phyloP scores from a whole-genome alignment of 2,797 vertebrate species.

The Esox lucius region DNA sequence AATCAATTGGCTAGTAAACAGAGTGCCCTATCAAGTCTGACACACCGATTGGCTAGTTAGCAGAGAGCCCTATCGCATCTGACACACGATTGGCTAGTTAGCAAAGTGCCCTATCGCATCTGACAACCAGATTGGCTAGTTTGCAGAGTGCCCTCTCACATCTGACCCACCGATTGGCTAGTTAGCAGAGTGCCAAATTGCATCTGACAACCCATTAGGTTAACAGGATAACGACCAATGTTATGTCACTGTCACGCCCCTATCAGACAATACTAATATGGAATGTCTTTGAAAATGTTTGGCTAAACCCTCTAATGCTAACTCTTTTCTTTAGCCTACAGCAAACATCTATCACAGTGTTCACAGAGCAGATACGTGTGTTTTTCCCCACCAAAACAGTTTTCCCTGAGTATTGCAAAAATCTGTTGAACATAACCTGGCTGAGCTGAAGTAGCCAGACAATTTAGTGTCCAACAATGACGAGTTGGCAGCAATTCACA shows the following conservation, averaged over 20 bases:
- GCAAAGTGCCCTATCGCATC: background rate
- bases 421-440: background rate
- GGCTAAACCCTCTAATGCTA: background rate
- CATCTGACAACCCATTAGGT: too few species aligned
- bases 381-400: background rate
- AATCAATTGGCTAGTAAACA: background rate
- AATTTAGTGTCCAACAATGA: background rate
- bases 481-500: background rate
- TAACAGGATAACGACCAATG: too few species aligned
- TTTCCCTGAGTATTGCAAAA: background rate
- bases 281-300: background rate
- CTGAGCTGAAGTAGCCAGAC: background rate
- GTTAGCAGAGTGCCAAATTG: background rate
- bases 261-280: background rate
- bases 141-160: background rate
- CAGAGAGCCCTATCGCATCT: background rate
- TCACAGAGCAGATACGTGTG: background rate
- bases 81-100: background rate
- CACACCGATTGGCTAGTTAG: background rate
- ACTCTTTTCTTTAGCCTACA: background rate
- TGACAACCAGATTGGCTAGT: constrained; percentile 2
- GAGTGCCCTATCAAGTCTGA: background rate
- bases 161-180: background rate
- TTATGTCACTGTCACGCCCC: background rate
- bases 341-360: background rate